These are phyloP conservation scores for Drosophila diplacantha DNA, from an alignment of 2,888 invertebrate genomes.

Conservation along the genomic window DNA sequence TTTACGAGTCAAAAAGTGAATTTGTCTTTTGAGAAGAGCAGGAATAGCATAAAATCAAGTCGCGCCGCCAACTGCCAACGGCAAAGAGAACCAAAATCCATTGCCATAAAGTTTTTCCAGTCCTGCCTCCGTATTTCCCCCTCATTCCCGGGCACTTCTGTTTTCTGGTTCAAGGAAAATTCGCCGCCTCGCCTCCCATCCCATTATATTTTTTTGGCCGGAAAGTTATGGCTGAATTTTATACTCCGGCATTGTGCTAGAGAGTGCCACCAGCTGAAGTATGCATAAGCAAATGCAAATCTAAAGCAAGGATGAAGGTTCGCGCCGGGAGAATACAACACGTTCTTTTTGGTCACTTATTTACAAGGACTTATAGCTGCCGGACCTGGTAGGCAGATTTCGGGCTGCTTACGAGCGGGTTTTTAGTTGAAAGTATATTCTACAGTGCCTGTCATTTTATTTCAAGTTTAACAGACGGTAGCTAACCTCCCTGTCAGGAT, in stretches of 20 bases:
- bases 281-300: slow-evolving; percentile 37
- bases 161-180: slow-evolving; percentile 14
- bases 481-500: no score
- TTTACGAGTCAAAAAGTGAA: slow-evolving; percentile 63
- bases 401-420: neutral
- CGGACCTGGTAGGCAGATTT: slow-evolving; percentile 1
- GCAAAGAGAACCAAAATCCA: slow-evolving; percentile 33
- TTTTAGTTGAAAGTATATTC: no score
- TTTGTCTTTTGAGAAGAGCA: slow-evolving; percentile 34
- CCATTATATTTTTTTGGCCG: slow-evolving; percentile 19
- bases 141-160: neutral
- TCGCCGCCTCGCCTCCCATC: neutral
- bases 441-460: neutral
- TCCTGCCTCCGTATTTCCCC: neutral
- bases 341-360: slow-evolving; percentile 21
- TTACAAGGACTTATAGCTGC: slow-evolving; percentile 19
- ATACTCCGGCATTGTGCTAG: slow-evolving; percentile 25
- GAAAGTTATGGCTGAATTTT: slow-evolving; percentile 40
- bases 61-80: slow-evolving; percentile 35
- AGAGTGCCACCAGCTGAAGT: slow-evolving; percentile 21
- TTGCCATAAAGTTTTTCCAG: slow-evolving; percentile 32
- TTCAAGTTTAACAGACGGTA: neutral
- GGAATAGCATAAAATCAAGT: slow-evolving; percentile 32
- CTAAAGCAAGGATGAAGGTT: slow-evolving; percentile 19
- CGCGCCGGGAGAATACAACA: slow-evolving; percentile 14